Evolutionary conservation across 2,888 invertebrate genomes (phyloP).

Genomic region (Rambutsinella grinnellia): DNA sequence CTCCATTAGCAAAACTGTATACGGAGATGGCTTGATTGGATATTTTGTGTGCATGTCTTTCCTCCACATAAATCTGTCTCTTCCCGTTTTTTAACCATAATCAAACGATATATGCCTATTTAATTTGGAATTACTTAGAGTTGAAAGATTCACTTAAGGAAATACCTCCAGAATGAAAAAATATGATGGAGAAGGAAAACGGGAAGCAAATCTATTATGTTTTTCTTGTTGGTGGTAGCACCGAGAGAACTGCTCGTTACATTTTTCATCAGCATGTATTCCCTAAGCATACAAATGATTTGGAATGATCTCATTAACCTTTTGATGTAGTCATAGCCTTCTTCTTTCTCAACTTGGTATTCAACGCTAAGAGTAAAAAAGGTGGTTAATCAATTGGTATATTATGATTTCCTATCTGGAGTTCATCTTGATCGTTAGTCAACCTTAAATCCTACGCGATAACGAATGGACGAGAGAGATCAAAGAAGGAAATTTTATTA

Average conservation of each 20-base stretch:
- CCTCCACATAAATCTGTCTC: background rate
- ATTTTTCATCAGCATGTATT: slow-evolving; percentile 14
- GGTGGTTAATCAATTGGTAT: background rate
- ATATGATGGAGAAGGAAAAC: too few species aligned
- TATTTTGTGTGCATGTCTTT: too few species aligned
- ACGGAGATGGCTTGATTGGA: slow-evolving; percentile 29
- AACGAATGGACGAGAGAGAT: too few species aligned
- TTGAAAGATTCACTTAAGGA: too few species aligned
- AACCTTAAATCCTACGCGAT: too few species aligned
- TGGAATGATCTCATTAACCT: slow-evolving; percentile 43
- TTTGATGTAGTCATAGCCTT: slow-evolving; percentile 17
- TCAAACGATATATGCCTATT: background rate
- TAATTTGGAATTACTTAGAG: background rate
- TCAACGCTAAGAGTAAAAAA: background rate
- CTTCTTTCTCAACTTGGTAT: background rate
- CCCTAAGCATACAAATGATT: slow-evolving; percentile 30
- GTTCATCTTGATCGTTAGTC: too few species aligned
- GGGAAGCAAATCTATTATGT: background rate
- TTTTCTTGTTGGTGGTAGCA: background rate
- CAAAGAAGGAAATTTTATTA: too few species aligned
- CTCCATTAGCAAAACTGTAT: slow-evolving; percentile 20
- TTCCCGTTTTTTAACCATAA: background rate
- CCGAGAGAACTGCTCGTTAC: slow-evolving; percentile 23
- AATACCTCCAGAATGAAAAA: background rate
- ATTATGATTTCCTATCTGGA: background rate